These are phyloP conservation scores for Macrosteles quadrilineatus DNA, from an alignment of 1,140 invertebrate genomes.

Conservation along the genomic window DNA sequence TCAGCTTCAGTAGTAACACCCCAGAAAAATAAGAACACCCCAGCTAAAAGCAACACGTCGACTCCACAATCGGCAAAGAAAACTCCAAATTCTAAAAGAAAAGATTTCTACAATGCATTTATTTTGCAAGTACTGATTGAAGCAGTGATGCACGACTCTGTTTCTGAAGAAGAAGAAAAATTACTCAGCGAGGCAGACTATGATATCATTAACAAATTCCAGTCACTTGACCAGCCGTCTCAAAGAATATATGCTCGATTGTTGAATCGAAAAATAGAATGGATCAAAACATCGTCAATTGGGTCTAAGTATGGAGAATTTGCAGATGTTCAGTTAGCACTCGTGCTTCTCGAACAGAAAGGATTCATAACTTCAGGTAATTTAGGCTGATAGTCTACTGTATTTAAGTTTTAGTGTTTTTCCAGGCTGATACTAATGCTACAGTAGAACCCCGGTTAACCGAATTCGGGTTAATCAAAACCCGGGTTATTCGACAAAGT, in stretches of 20 bases:
- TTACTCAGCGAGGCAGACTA: constrained; percentile 5
- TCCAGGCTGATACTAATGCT: no score
- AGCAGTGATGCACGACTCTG: neutral
- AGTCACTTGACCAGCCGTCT: neutral
- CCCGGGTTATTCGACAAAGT: no score
- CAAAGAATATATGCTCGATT: neutral
- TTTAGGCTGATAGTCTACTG: no score
- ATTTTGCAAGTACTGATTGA: neutral
- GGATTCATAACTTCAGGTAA: constrained; percentile 8
- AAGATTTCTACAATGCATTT: constrained; percentile 3
- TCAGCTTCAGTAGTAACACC: no score
- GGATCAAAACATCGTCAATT: constrained; percentile 6
- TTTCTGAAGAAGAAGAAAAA: neutral
- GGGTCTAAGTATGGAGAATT: no score
- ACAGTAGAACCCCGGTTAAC: no score
- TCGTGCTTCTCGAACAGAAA: neutral
- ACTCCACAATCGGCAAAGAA: neutral
- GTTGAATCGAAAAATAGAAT: constrained; percentile 5
- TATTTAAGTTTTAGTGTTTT: no score
- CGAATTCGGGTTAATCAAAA: no score
- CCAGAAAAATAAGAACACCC: neutral
- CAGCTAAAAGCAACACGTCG: neutral
- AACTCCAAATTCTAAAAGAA: neutral
- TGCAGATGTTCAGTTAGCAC: neutral
- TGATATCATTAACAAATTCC: neutral